A percentile compares a stretch with the other conserved stretches of the same genome.
Evolutionary conservation across 1,140 invertebrate genomes (phyloP).

Genomic region (Meloidogyne hapla): DNA sequence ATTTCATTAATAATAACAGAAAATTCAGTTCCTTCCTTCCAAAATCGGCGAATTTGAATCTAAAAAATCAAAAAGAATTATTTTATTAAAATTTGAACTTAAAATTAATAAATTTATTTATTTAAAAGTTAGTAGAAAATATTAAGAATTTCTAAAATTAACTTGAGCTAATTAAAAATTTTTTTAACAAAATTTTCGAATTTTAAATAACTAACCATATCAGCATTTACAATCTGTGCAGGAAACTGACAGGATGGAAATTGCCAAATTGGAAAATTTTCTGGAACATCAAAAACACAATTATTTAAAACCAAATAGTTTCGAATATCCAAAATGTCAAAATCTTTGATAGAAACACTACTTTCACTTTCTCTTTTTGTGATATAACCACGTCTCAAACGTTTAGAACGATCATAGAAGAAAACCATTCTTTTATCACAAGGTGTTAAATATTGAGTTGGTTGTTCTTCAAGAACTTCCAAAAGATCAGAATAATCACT

Average conservation of each 20-base stretch:
- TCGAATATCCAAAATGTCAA: neutral
- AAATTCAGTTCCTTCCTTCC: neutral
- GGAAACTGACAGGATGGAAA: neutral
- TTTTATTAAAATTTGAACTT: too few relatives aligned
- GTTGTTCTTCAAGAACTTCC: neutral
- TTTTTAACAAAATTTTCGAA: neutral
- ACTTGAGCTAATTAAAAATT: too few relatives aligned
- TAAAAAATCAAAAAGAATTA: neutral
- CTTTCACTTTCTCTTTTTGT: neutral
- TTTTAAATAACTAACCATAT: conserved; percentile 5
- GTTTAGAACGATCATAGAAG: neutral
- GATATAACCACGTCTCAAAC: neutral
- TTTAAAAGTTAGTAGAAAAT: too few relatives aligned
- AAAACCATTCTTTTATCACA: neutral
- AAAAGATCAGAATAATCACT: conserved; percentile 3
- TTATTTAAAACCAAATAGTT: neutral
- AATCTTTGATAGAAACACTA: neutral
- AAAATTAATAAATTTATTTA: too few relatives aligned
- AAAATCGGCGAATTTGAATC: neutral
- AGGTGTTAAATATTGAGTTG: neutral
- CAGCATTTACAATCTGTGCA: neutral
- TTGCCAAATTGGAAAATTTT: neutral
- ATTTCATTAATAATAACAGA: neutral
- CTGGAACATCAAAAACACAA: neutral
- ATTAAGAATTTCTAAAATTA: too few relatives aligned